phyloP scores from a whole-genome alignment of 2,888 invertebrate species.

The Rhagonycha lutea region DNA sequence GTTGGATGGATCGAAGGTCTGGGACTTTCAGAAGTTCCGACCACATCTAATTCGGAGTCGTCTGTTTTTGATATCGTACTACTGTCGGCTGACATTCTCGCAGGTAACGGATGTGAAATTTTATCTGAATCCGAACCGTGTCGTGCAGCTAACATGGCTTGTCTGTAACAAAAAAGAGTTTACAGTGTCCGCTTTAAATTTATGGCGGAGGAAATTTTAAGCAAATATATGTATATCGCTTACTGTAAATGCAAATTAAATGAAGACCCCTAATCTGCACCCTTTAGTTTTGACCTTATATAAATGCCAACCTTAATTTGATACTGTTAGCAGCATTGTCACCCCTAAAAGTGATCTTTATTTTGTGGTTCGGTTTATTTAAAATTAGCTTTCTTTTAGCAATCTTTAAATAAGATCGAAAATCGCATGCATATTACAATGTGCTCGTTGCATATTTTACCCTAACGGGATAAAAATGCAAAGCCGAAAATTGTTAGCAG shows the following conservation, averaged over 20 bases:
- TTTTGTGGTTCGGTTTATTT: constrained; percentile 46
- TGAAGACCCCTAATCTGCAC: constrained; percentile 39
- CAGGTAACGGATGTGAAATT: constrained; percentile 56
- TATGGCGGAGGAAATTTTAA: not conserved
- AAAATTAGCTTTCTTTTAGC: constrained; percentile 33
- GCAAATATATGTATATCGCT: constrained; percentile 51
- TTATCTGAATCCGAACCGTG: constrained; percentile 61
- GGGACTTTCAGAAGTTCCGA: constrained; percentile 84
- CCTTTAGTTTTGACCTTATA: constrained; percentile 49
- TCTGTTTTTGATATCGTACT: constrained; percentile 68
- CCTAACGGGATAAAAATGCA: constrained; percentile 44
- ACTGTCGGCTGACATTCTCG: constrained; percentile 55
- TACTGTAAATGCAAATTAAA: constrained; percentile 52
- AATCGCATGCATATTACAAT: constrained; percentile 15
- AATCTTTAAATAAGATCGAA: constrained; percentile 7
- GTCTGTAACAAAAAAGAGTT: constrained; percentile 63
- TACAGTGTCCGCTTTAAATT: not conserved
- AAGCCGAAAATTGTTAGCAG: constrained; percentile 39
- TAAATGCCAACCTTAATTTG: constrained; percentile 53
- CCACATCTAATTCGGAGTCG: constrained; percentile 88
- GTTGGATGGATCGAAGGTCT: constrained; percentile 63
- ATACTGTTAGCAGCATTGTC: constrained; percentile 45
- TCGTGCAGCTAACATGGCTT: constrained; percentile 66
- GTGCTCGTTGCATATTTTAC: constrained; percentile 35
- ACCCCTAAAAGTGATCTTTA: constrained; percentile 42